Evolutionary conservation across 2,888 invertebrate genomes (phyloP), one percentile per base, ranked within the genome.

Genomic region (Hydrotaea diabolus): DNA sequence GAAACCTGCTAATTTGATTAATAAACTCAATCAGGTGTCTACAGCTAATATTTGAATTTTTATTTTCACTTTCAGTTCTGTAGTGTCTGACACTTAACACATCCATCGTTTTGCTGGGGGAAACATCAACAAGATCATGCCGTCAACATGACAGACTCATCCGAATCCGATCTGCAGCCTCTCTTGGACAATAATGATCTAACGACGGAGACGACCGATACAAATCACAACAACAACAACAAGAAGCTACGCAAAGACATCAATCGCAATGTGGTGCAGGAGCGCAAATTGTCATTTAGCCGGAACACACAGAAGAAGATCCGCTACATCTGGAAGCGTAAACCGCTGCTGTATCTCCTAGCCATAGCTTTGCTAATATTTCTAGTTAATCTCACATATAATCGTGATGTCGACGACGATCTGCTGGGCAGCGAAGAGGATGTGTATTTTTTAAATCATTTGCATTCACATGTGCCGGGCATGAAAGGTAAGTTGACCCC

Each of bases 391-490:
- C 77, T 90, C 84, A 80, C 89, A 80, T 75, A 82, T 80, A 87
- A 87, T 85, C 77, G 89, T 85, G 86, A 88, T 80, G 85, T 87
- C 3, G 85, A 88, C 15, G 89, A 91, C 53, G 85, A 88, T 73
- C 91, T 92, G 4, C 85, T 89, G 80, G 91, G 90, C 80, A 88
- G 64, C 62, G 79, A 82, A 19, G 77, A 85, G 7, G 73, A 79
- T 73, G 79, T 82, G 46, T 79, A 82, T 82, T 82, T 80, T 74
- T 46, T 79, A 49, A 82, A 19, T 39, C 82, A 79, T 79, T 59
- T 85, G 36, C 79, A 90, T 79, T 92, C 92, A 26, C 90, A 89
- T 86, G 91, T 91, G 15, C 88, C 90, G 80, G 91, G 91, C 80
- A 91, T 91, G 91, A 92, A 91, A 88, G 92, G 92, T 92, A 84